Conservation (phyloP, 1,140 invertebrate genomes). For the Thalassaphorura encarpata region DNA sequence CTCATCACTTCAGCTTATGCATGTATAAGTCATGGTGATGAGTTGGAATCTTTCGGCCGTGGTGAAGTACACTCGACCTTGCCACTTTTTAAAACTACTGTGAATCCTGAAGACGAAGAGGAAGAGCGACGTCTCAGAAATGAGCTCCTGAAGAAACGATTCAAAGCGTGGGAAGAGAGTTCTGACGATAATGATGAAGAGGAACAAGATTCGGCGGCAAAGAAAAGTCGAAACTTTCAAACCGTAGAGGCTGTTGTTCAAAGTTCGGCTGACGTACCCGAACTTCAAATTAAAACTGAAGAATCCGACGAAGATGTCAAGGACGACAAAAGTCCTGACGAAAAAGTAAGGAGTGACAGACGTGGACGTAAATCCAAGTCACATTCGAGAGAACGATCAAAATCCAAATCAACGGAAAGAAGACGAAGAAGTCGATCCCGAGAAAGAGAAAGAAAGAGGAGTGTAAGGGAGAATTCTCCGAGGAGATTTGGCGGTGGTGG, state of each 20-base stretch:
- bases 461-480: not conserved
- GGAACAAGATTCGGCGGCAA: not conserved
- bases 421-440: not conserved
- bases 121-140: slow-evolving; percentile 22
- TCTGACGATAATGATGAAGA: slow-evolving; percentile 11
- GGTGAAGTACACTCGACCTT: not conserved
- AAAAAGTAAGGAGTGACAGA: not conserved
- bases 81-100: not conserved
- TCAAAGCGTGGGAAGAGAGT: slow-evolving; percentile 28
- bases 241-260: not conserved
- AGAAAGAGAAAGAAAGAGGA: not conserved
- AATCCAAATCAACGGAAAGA: not conserved
- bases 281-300: not conserved
- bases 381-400: not conserved
- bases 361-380: not conserved
- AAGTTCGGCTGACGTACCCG: too few species aligned
- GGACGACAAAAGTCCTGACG: not conserved
- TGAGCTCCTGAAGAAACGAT: slow-evolving; percentile 26
- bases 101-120: slow-evolving; percentile 16
- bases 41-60: too few species aligned
- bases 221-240: not conserved
- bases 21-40: too few species aligned
- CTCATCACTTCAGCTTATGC: too few species aligned
- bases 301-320: not conserved
- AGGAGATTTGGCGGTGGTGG: not conserved